Base-by-base conservation (phyloP, 2,888 invertebrate species). In the Torymus texanus region DNA sequence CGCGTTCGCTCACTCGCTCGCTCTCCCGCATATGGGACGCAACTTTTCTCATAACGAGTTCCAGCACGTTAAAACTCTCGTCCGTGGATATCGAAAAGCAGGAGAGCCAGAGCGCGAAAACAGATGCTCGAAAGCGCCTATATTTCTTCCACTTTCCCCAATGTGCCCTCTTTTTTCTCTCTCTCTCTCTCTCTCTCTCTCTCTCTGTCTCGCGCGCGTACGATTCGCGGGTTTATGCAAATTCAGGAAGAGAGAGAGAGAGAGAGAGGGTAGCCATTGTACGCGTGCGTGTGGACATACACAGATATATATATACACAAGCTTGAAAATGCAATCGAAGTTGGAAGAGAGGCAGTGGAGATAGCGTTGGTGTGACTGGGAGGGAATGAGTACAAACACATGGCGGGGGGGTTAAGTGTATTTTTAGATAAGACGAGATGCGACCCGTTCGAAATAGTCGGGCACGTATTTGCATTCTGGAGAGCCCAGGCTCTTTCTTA, bases 11-110 rank as follows among this genome's bases (percentile, higher is more conserved):
- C 21, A 2, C 2, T 21, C 21, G 21, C 21, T 21, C 21, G 16
- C 51, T 59, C 21, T 4, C 61, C 29, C 21, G 21, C 53, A 62
- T 53, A 71, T 24, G 62, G n/a, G 29, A 29, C 16, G 13, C 14
- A 61, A 72, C 72, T 62, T 72, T 72, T 62, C 72, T 72, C 62
- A 72, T 62, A 72, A 72, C 62, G 72, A 72, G 61, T 72, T 62
- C 53, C 53, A 53, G 4, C 4, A 21, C 61, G 51, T 53, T 24
- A 62, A 24, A 62, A 21, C 70, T 13, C 70, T 41, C n/a, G 29
- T 29, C 29, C 5, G 4, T 29, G 29, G 29, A 29, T 29, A 29
- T 29, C 29, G 29, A 3, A 29, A 5, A 1, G 21, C 21, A 2
- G 1, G 21, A 21, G 21, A 3, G 29, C 12, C 41, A 13, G 29